Percentiles rank a stretch among this genome's conserved stretches.
Evolutionary conservation across 2,888 invertebrate genomes (phyloP).

Genomic region (Micropterix aruncella): DNA sequence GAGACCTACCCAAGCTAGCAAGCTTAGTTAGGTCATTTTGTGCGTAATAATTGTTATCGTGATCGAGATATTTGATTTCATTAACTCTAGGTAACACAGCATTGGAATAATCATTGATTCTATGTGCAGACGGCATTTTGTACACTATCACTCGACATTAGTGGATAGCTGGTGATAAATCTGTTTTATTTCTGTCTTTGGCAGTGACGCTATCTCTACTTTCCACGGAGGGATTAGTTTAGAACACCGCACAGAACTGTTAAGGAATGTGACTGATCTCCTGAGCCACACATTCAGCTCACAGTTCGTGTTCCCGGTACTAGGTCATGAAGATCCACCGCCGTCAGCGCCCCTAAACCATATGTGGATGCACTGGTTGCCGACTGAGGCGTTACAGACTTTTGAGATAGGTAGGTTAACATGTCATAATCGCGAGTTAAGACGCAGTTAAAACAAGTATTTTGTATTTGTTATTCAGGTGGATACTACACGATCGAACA

Average conservation of each 20-base stretch:
- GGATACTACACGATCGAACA: constrained; percentile 85
- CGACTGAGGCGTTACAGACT: constrained; percentile 67
- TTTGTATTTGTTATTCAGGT: constrained; percentile 40
- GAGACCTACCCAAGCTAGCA: no score
- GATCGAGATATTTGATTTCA: no score
- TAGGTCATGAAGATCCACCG: constrained; percentile 78
- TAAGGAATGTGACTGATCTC: constrained; percentile 70
- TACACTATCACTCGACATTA: no score
- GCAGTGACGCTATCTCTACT: constrained; percentile 74
- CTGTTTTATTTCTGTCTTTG: constrained; percentile 16
- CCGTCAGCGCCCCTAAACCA: constrained; percentile 51
- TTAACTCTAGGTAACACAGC: no score
- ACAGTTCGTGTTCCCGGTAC: constrained; percentile 79
- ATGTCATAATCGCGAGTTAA: no score
- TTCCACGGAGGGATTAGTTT: constrained; percentile 52
- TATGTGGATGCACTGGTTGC: constrained; percentile 77
- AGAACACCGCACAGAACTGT: constrained; percentile 54
- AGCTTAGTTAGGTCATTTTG: no score
- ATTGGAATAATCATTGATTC: no score
- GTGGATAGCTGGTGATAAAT: no score
- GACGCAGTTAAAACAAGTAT: no score
- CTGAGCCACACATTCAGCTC: constrained; percentile 72
- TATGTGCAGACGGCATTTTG: no score
- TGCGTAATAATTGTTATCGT: no score
- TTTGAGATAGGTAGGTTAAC: constrained; percentile 58